Evolutionary conservation across 2,888 invertebrate genomes (phyloP), one percentile per base, ranked within the genome.

Genomic region (Parasteatoda lunata): DNA sequence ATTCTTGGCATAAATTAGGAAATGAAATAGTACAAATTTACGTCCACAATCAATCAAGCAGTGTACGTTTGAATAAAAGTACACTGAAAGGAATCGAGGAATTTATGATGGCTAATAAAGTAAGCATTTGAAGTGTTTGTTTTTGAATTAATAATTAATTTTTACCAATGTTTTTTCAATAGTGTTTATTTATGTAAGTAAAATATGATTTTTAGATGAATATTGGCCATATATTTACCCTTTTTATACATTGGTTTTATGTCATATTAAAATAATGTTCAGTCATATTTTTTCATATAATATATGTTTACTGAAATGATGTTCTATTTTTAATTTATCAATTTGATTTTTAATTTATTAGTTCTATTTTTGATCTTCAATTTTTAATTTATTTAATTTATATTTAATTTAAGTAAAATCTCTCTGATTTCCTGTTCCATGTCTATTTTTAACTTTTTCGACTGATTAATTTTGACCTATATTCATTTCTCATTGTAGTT

Each of bases 1-100:
- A 94, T 77, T 95, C 95, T 4, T 89, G 88, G 94, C 97, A 97
- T 92, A 96, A 97, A 90, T 92, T 97, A 51, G 97, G 96, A 9
- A 96, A 96, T n/a, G 97, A 97, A 92, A 96, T 97, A 90, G 97
- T 96, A 92, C 97, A 97, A 91, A 96, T 96, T 4, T 97, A 96
- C 90, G 96, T 97, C 88, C 94, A 96, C 68, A 88, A 87, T 64
- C 84, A 88, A 47, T 89, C 87, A 30, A 88, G 79, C 72, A 54
- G 81, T 64, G 89, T 90, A 7, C 89, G 90, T 69, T 84, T 91
- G 49, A 91, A 91, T 84, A 91, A 91, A 86, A 88, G 90, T 59
- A 90, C 90, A 6, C 94, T 96, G 81, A 97, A 96, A 91, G 93
- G 95, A 89, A 97, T 97, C 94, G 97, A 97, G 91, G 94, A 95